Base-by-base conservation (phyloP, 2,888 invertebrate species). In the Plusia festucae region DNA sequence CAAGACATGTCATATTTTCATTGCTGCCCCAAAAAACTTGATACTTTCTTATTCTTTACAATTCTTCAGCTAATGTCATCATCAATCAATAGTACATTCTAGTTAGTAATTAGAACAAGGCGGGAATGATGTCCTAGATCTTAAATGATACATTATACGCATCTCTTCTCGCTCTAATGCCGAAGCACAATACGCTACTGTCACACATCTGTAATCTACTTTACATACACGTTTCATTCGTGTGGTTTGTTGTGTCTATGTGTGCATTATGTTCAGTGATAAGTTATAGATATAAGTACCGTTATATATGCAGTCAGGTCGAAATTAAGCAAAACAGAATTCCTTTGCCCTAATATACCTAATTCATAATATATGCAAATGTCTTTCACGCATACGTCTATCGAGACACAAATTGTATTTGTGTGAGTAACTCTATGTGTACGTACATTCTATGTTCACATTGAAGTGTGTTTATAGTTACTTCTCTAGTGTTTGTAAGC, bases 121-220 rank as follows among this genome's bases (percentile, higher is more conserved):
- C 89, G 87, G 89, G 91, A 90, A 90, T 90, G 85, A 82, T 90
- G 93, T 86, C 90, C 93, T 91, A 93, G 90, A 92, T 94, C 87
- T 89, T 87, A 89, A 91, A 91, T 89, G 90, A 87, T 90, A 88
- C 85, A 86, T 90, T 88, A 86, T 86, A 91, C 88, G 84, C 90
- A 90, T 91, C 88, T 90, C 90, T 92, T 89, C 89, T 91, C 91
- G 93, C 92, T 93, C 93, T 92, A 91, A 87, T 92, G 91, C 90
- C 90, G 86, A 85, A 91, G 89, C 83, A 93, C 91, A 94, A 93
- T 92, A 88, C 88, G 73, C 79, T 76, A 82, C 87, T 89, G 85
- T 89, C 82, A 87, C 89, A 90, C 90, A 89, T 79, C 75, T 65
- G 61, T 74, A 61, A 40, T 54, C 51, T 76, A 76, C 46, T 69